phyloP scores from a whole-genome alignment of 1,140 invertebrate genomes.

The Leptonema lineaticorne region DNA sequence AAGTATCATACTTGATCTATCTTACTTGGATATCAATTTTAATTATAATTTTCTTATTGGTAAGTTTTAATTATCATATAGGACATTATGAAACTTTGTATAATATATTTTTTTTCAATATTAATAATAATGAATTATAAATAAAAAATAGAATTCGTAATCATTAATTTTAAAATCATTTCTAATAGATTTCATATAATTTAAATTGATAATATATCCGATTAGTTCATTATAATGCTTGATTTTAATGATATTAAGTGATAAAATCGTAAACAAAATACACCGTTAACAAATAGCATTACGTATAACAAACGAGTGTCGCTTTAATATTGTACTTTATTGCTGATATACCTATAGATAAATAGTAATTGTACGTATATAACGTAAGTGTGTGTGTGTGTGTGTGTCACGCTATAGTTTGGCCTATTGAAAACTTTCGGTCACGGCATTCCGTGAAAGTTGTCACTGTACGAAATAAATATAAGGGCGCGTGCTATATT shows the following conservation, averaged over 20 bases:
- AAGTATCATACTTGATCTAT: background rate
- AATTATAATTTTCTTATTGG: background rate
- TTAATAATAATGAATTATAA: background rate
- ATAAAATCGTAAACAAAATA: too few relatives aligned
- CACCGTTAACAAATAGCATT: too few relatives aligned
- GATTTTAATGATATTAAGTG: too few relatives aligned
- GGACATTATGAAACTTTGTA: background rate
- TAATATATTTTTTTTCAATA: background rate
- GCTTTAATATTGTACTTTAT: background rate
- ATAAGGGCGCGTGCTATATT: background rate
- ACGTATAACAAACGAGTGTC: too few relatives aligned
- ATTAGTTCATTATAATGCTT: too few relatives aligned
- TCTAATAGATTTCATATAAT: background rate
- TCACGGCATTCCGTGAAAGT: background rate
- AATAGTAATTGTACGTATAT: background rate
- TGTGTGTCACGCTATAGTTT: too few relatives aligned
- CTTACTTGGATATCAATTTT: background rate
- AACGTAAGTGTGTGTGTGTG: background rate
- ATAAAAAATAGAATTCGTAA: background rate
- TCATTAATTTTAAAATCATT: background rate
- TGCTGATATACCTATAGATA: background rate
- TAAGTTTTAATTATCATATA: background rate
- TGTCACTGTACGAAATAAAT: conserved; percentile 8
- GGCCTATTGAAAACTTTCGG: too few relatives aligned
- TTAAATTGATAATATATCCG: too few relatives aligned